phyloP scores from a whole-genome alignment of 1,140 invertebrate species.

The Lasioglossum albipes region DNA sequence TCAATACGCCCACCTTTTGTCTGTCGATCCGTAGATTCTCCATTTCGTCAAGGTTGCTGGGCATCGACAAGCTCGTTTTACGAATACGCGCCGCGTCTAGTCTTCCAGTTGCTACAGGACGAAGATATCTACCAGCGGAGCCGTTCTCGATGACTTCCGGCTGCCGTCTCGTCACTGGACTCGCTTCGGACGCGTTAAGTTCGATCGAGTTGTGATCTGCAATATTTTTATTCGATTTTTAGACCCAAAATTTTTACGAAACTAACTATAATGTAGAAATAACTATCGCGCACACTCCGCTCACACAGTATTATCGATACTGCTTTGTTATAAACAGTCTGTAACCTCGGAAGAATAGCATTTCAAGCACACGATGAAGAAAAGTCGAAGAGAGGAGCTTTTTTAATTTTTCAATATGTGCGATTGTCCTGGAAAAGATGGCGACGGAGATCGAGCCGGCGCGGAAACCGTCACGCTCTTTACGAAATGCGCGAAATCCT shows the following conservation, averaged over 20 bases:
- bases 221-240: no score
- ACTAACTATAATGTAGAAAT: no score
- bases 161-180: not conserved
- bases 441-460: not conserved
- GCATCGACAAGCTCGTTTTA: conserved; percentile 72
- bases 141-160: not conserved
- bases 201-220: conserved; percentile 5
- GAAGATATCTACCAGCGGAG: not conserved
- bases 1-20: conserved; percentile 65
- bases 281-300: not conserved
- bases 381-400: not conserved
- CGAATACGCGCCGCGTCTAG: conserved; percentile 19
- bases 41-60: conserved; percentile 73
- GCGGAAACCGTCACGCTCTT: conserved; percentile 50
- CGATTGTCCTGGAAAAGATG: conserved; percentile 31
- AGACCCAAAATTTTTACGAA: not conserved
- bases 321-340: not conserved
- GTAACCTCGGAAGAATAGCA: not conserved
- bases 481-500: conserved; percentile 33
- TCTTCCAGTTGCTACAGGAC: not conserved
- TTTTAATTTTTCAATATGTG: conserved; percentile 44
- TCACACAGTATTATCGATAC: not conserved
- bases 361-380: not conserved
- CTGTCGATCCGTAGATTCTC: conserved; percentile 70
- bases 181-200: not conserved